Conservation (phyloP, 2,888 invertebrate species). For the Rhamnusium bicolor region DNA sequence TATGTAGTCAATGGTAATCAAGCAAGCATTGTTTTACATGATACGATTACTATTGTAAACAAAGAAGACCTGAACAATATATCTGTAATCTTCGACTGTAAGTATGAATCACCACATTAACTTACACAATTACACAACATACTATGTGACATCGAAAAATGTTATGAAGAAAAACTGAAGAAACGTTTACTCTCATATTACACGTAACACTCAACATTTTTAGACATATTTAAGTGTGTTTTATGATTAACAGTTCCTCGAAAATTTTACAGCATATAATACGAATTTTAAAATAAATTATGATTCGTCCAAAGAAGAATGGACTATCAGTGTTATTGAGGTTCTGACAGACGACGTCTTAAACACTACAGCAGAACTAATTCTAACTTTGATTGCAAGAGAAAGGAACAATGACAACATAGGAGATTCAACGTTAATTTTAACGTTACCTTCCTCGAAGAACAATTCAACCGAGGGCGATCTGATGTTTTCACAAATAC, state of each 20-base stretch:
- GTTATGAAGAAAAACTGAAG: not conserved
- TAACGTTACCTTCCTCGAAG: conserved; percentile 23
- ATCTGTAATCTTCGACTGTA: conserved; percentile 38
- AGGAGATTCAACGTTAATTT: conserved; percentile 34
- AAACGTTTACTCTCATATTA: no score
- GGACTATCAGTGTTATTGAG: conserved; percentile 31
- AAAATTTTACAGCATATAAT: conserved; percentile 39
- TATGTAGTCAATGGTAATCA: conserved; percentile 31
- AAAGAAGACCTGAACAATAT: conserved; percentile 28
- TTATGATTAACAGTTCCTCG: not conserved
- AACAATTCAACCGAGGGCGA: conserved; percentile 1
- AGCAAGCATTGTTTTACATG: conserved; percentile 30
- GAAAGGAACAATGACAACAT: conserved; percentile 25
- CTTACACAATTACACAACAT: not conserved
- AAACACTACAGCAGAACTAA: conserved; percentile 29
- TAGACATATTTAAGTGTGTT: not conserved
- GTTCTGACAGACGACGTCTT: conserved; percentile 40
- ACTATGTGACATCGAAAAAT: not conserved
- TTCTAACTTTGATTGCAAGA: conserved; percentile 35
- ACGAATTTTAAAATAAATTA: conserved; percentile 31
- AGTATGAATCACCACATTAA: conserved; percentile 18
- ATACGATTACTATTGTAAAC: conserved; percentile 30
- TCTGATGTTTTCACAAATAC: conserved; percentile 31
- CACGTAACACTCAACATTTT: not conserved
- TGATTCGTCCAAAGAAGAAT: conserved; percentile 28